phyloP scores from a whole-genome alignment of 2,888 invertebrate species.

The Palloptera scutellata region DNA sequence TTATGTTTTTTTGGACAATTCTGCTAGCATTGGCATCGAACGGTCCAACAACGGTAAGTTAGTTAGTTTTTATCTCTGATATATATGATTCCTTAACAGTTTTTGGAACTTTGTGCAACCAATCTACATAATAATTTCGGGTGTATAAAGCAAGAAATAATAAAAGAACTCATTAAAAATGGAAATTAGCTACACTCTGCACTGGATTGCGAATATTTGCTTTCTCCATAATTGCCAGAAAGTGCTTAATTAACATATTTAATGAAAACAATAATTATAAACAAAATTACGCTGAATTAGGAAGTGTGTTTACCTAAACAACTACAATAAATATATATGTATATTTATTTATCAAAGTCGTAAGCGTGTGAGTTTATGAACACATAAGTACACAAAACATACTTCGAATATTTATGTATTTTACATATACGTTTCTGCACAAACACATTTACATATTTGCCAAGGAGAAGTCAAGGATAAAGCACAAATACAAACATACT shows the following conservation, averaged over 20 bases:
- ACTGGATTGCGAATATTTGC: no score
- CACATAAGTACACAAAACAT: constrained; percentile 9
- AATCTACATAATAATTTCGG: not conserved
- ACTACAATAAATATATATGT: constrained; percentile 18
- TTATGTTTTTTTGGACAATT: no score
- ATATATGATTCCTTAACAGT: no score
- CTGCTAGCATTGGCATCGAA: no score
- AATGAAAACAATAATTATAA: not conserved
- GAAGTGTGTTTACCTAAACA: not conserved
- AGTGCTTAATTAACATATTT: no score
- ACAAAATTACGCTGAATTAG: not conserved
- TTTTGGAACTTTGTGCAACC: no score
- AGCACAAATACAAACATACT: not conserved
- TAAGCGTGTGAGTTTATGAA: not conserved
- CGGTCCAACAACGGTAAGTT: no score
- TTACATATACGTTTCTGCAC: not conserved
- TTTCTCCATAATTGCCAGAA: no score
- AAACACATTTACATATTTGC: no score
- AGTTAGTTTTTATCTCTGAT: no score
- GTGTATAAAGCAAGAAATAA: constrained; percentile 16
- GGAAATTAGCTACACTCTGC: not conserved
- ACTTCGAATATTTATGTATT: no score
- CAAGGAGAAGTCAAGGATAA: not conserved
- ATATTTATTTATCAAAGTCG: not conserved
- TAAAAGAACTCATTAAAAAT: constrained; percentile 3